Base-by-base conservation (phyloP, 2,888 invertebrate genomes). In the Macrophya annulata region DNA sequence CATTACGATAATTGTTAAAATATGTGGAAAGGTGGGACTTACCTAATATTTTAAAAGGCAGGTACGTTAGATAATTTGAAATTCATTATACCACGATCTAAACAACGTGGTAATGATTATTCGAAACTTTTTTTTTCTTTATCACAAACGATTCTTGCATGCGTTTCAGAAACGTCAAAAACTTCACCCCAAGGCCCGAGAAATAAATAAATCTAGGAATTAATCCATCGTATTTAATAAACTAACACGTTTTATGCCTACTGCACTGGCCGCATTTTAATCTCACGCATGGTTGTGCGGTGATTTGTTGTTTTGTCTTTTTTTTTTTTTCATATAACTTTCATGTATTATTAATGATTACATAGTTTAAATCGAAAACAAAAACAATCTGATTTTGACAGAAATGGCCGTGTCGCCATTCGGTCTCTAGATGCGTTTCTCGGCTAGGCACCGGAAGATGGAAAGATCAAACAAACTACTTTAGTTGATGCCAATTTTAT, bases 321-420 rank as follows among this genome's bases (percentile, higher is more conserved):
- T 59, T 55, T 55, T 59, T n/a, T 10, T 37, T 55, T 79, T 17
- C 40, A 79, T 55, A 15, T 4, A n/a, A 37, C 25, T 55, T 37
- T 37, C 31, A 65, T 9, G n/a, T 65, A 5, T n/a, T 48, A 45
- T 76, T 48, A 82, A 43, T 43, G 51, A 79, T 82, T 37, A 82
- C 82, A 82, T 82, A 79, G 15, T 65, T 82, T 79, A 31, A 65
- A 62, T 65, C 40, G 65, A 82, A 82, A 82, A 82, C 82, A 82
- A 82, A 82, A 82, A 82, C 82, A 82, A 82, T 82, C 65, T 59
- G 48, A 65, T 48, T 43, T 31, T 65, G 82, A 65, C 82, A 65
- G 82, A 65, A 82, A 82, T 65, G 82, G 82, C 45, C 82, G 82
- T 65, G 65, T 82, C 82, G 82, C 62, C 82, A 82, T 79, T 79